Base-by-base conservation (phyloP, 1,140 invertebrate genomes). In the Lordiphosa stackelbergi region DNA sequence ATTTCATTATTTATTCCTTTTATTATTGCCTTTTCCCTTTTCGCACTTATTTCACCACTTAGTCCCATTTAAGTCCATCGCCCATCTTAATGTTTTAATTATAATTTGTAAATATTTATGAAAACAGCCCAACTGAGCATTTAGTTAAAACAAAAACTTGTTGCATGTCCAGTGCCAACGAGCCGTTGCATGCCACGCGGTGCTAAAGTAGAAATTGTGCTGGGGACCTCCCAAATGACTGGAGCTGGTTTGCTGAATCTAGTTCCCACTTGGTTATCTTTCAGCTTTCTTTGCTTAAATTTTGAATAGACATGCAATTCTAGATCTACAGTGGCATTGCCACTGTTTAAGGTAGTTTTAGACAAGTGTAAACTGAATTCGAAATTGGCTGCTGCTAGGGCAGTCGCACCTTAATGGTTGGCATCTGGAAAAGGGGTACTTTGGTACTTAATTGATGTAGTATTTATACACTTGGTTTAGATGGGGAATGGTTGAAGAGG, bases 61-160 rank as follows among this genome's bases (percentile, higher is more conserved):
- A 40, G 9, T 9, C 40, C 9, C 12, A 64, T 64, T 64, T 64
- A 64, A 31, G 6, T 31, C 28, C 6, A 31, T 31, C 5, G 28
- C 7, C 7, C 28, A 7, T 5, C 28, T 8, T 31, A 31, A 31
- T 31, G 28, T 5, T 8, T 8, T 31, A 31, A 31, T 64, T 64
- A 64, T 54, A 64, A 65, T 64, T 54, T 40, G 46, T 28, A 54
- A 64, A 64, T 64, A 64, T 64, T 64, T 64, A 64, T 64, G 42
- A 64, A 47, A 61, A 7, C 16, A 3, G 28, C 19, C 13, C 12
- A 12, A 31, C 28, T 31, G 31, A 16, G 36, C 16, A 19, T 60
- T 61, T 60, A 42, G 36, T 13, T 35, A 8, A 8, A 31, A 19
- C 11, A 34, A 38, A 45, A 62, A 53, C 58, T 62, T 63, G 48